Evolutionary conservation across 1,140 invertebrate genomes (phyloP), one percentile per base, ranked within the genome.

Genomic region (Whitmania pigra): DNA sequence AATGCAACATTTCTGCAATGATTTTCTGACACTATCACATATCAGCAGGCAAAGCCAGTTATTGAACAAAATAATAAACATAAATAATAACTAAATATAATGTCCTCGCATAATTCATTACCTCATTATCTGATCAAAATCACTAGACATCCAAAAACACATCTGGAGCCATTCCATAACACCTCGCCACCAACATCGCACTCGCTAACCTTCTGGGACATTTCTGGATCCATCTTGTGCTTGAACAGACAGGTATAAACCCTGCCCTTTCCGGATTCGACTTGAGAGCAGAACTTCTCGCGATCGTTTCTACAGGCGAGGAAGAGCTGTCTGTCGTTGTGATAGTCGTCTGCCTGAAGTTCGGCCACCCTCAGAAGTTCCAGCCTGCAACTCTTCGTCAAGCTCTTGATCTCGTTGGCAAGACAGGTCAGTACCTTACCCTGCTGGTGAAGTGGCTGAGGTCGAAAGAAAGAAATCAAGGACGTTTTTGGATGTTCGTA

Each of bases 331-430:
- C 73, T 84, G 82, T 98, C 94, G 49, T 94, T 82, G 79, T 93
- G 92, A 66, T 94, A 89, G 79, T 93, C 92, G 76, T 93, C 92
- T 0, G 91, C 88, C 82, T 94, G 92, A 36, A 94, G 86, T 81
- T 98, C 92, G 2, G 92, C 89, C 2, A 94, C 83, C 66, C 88
- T 86, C 73, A 91, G 86, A 11, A 95, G 88, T 81, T 93, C 88
- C 74, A 87, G 86, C 78, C 86, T 87, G 81, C 91, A 97, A 40
- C 85, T 69, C 20, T 75, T 67, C 2, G 74, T 67, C 20, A 84
- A 73, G 0, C 78, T 74, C 1, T 75, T 75, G n/a, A 80, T 71
- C 36, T 86, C 81, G 73, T 86, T 86, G 76, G 91, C 89, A 25
- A 98, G 83, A 80, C 94, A 97, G 67, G 88, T 87, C n/a, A 94